Percentiles rank a stretch among this genome's conserved stretches.
Conservation (phyloP, 2,888 invertebrate genomes). For the Drosophila emarginata region DNA sequence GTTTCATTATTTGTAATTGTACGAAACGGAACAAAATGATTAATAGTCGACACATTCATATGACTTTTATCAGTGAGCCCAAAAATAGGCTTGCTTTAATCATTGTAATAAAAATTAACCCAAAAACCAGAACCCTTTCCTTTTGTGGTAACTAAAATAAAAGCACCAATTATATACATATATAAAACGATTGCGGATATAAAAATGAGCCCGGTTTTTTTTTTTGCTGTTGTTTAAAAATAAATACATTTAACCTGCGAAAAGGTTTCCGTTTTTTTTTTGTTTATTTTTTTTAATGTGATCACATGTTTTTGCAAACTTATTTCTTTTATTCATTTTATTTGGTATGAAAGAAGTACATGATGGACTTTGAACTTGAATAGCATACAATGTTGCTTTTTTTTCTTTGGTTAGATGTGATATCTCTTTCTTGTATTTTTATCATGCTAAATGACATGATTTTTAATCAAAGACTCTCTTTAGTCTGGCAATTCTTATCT, state of each 20-base stretch:
- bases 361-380: neutral
- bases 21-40: neutral
- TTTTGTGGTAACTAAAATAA: neutral
- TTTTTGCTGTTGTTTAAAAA: neutral
- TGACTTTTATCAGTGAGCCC: neutral
- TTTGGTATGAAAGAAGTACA: neutral
- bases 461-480: conserved; percentile 5
- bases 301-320: neutral
- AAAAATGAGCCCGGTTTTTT: conserved; percentile 17
- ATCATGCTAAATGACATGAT: conserved; percentile 1
- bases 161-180: neutral
- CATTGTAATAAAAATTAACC: conserved; percentile 8
- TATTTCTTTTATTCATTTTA: neutral
- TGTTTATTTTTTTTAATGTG: neutral
- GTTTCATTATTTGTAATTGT: neutral
- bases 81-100: neutral
- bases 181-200: conserved; percentile 37
- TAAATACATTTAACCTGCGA: neutral
- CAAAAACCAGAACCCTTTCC: conserved; percentile 7
- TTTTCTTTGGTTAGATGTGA: neutral
- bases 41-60: neutral
- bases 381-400: neutral
- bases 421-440: neutral
- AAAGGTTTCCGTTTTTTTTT: conserved; percentile 2
- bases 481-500: conserved; percentile 6